Conservation (phyloP, 2,113 vertebrate genomes). For the Gambusia holbrooki region DNA sequence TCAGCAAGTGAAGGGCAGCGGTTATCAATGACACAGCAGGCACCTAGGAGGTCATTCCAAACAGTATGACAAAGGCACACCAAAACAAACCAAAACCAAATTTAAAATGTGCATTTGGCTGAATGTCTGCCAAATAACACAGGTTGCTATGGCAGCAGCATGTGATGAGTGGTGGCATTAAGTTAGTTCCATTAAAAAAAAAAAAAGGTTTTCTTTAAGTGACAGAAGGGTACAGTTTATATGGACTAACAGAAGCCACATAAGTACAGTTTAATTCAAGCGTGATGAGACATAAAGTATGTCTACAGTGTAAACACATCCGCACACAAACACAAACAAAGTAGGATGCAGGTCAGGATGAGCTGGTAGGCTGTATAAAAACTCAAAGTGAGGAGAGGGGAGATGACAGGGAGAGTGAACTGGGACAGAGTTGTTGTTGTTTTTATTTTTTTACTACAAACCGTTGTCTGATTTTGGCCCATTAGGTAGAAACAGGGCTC, state of each 20-base stretch:
- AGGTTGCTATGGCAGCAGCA: constrained; percentile 58
- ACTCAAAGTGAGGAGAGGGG: constrained; percentile 68
- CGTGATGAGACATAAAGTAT: constrained; percentile 58
- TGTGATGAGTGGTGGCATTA: constrained; percentile 45
- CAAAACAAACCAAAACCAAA: constrained; percentile 23
- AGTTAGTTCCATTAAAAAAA: constrained; percentile 54
- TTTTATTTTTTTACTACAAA: constrained; percentile 89
- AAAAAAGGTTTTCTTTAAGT: constrained; percentile 34
- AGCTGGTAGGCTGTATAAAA: constrained; percentile 77
- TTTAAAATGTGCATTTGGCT: constrained; percentile 28
- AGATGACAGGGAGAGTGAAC: constrained; percentile 47
- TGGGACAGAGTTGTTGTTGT: constrained; percentile 80
- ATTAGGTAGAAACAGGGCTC: constrained; percentile 99
- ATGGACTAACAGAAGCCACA: constrained; percentile 76
- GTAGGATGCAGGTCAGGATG: constrained; percentile 58
- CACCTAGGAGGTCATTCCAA: constrained; percentile 68
- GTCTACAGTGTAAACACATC: constrained; percentile 51
- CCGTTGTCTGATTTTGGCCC: constrained; percentile 99
- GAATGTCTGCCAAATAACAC: constrained; percentile 41
- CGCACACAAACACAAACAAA: constrained; percentile 42
- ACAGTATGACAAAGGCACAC: constrained; percentile 55
- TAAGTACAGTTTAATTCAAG: constrained; percentile 45
- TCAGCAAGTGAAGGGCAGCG: constrained; percentile 59
- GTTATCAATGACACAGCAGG: constrained; percentile 64
- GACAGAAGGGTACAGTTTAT: constrained; percentile 41